Conservation (phyloP, 2,797 vertebrate species). For the Hoplostethus atlanticus region DNA sequence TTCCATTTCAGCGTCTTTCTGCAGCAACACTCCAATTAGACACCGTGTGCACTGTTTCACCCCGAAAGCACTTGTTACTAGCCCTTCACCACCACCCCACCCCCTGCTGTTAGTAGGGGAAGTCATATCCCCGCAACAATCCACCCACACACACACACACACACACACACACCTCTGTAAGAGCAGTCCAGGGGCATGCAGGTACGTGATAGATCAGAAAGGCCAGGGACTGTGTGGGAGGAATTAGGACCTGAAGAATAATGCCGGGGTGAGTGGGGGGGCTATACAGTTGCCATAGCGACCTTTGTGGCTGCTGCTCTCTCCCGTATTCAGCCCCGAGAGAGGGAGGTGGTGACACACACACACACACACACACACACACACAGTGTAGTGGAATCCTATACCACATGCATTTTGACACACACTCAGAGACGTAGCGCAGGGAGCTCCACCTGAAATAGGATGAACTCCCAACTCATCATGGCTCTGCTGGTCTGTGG, state of each 20-base stretch:
- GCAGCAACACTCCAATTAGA: no score
- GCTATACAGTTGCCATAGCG: conserved; percentile 71
- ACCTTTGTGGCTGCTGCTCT: conserved; percentile 63
- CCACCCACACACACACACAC: neutral
- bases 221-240: conserved; percentile 48
- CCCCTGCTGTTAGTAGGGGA: neutral
- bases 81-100: neutral
- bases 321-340: conserved; percentile 42
- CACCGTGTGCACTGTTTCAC: neutral
- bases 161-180: neutral
- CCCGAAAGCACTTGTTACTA: neutral
- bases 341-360: conserved; percentile 34
- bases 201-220: conserved; percentile 37
- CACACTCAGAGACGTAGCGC: neutral
- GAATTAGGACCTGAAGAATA: conserved; percentile 61
- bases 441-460: conserved; percentile 6
- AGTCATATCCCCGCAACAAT: neutral
- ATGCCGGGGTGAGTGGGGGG: conserved; percentile 38
- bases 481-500: conserved; percentile 22
- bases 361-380: neutral
- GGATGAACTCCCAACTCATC: conserved; percentile 6
- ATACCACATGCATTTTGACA: conserved; percentile 37
- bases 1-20: no score
- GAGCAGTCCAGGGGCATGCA: conserved; percentile 16
- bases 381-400: conserved; percentile 40